Evolutionary conservation across 2,113 vertebrate species (phyloP).

Genomic region (Pseudopipra pipra): DNA sequence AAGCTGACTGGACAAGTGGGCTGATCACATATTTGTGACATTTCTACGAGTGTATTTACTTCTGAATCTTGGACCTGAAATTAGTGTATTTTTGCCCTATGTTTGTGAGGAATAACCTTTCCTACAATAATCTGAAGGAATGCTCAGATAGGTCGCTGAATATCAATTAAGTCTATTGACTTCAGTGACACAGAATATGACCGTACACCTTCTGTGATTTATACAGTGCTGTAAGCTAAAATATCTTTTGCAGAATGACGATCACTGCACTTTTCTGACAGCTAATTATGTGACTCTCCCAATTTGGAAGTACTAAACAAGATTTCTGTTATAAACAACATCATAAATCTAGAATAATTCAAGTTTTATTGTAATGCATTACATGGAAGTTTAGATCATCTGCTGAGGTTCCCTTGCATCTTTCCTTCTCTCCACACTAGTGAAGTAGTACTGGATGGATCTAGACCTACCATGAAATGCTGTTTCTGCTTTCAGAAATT

Average conservation of each 20-base stretch:
- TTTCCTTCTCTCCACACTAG: background rate
- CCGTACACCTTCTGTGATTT: slow-evolving; percentile 9
- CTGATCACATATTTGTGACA: background rate
- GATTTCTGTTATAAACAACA: slow-evolving; percentile 61
- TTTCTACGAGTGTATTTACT: background rate
- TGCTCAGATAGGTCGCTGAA: background rate
- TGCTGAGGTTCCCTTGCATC: background rate
- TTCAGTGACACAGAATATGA: background rate
- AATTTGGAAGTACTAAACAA: slow-evolving; percentile 50
- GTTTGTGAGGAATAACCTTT: background rate
- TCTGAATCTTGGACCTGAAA: background rate
- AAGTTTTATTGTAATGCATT: slow-evolving; percentile 33
- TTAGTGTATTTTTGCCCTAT: background rate
- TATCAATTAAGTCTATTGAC: slow-evolving; percentile 35
- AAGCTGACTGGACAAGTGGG: background rate
- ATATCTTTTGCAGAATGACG: slow-evolving; percentile 48
- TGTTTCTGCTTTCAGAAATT: background rate
- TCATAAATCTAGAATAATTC: slow-evolving; percentile 51
- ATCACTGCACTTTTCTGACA: slow-evolving; percentile 56
- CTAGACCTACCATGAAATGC: background rate
- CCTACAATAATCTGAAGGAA: background rate
- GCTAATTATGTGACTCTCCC: slow-evolving; percentile 48
- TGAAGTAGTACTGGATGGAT: background rate
- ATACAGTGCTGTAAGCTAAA: slow-evolving; percentile 6
- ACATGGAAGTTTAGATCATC: background rate